phyloP scores from a whole-genome alignment of 2,113 vertebrate genomes.

The Rhea pennata region DNA sequence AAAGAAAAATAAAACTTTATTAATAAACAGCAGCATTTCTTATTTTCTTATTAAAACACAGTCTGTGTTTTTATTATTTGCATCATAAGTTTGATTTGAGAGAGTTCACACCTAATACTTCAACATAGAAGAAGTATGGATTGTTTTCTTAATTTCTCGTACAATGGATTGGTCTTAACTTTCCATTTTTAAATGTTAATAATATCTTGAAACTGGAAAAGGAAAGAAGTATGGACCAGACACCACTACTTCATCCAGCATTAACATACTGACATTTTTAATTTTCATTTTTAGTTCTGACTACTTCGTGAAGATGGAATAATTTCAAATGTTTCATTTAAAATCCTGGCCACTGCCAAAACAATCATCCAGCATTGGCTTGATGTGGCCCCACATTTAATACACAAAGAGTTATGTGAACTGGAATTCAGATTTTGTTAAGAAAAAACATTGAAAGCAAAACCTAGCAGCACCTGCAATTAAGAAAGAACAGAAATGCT shows the following conservation, averaged over 20 bases:
- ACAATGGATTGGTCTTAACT: background rate
- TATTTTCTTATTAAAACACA: background rate
- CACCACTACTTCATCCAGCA: background rate
- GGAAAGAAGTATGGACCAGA: background rate
- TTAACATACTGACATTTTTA: background rate
- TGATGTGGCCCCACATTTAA: background rate
- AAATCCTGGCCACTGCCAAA: background rate
- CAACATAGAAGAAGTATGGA: background rate
- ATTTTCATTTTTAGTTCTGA: background rate
- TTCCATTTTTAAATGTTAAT: background rate
- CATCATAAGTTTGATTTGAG: background rate
- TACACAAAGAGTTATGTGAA: background rate
- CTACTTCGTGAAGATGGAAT: background rate
- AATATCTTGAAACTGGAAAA: background rate
- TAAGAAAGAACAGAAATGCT: background rate
- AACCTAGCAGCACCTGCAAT: background rate
- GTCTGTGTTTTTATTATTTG: background rate
- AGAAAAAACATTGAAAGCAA: background rate
- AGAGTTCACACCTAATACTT: background rate
- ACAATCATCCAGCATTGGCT: background rate
- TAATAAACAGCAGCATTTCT: background rate
- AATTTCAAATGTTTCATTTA: background rate
- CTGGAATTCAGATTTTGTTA: background rate
- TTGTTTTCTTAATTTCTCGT: background rate
- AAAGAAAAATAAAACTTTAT: no score